A percentile compares a stretch with the other conserved stretches of the same genome.
These are phyloP conservation scores for Thaleichthys pacificus DNA, from an alignment of 2,797 vertebrate species.

Conservation along the genomic window DNA sequence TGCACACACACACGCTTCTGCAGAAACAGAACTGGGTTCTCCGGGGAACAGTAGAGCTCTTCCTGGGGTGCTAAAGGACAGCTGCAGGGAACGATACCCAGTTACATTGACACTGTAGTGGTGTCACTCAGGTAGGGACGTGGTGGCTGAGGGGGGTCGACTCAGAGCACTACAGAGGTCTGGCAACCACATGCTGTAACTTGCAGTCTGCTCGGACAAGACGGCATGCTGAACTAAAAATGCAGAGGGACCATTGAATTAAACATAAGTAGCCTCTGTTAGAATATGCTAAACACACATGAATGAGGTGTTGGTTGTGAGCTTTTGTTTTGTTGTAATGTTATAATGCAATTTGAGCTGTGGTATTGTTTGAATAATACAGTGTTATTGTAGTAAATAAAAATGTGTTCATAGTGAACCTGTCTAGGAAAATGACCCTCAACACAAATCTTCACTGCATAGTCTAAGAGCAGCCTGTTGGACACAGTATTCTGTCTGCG, in stretches of 20 bases:
- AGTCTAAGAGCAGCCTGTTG: not conserved
- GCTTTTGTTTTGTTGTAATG: not conserved
- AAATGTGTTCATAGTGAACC: not conserved
- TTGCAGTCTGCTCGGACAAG: slow-evolving; percentile 5
- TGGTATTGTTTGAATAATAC: no score
- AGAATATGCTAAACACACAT: not conserved
- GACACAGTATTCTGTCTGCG: slow-evolving; percentile 4
- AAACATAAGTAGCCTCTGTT: not conserved
- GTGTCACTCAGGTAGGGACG: slow-evolving; percentile 24
- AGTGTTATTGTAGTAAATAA: not conserved
- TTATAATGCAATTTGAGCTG: no score
- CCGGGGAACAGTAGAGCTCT: slow-evolving; percentile 27
- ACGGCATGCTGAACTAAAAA: not conserved
- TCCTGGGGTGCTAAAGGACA: slow-evolving; percentile 12
- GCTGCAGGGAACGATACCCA: slow-evolving; percentile 37
- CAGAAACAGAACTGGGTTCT: slow-evolving; percentile 3
- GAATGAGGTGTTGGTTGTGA: not conserved
- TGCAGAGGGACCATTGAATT: no score
- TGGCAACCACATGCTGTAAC: slow-evolving; percentile 8
- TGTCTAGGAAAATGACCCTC: not conserved
- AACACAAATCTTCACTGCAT: no score
- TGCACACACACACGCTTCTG: slow-evolving; percentile 17
- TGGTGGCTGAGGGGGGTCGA: not conserved
- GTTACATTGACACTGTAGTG: slow-evolving; percentile 39
- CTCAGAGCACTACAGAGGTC: slow-evolving; percentile 10